A percentile compares a stretch with the other conserved stretches of the same genome.
Evolutionary conservation across 2,113 vertebrate genomes (phyloP).

Genomic region (Engystomops pustulosus): DNA sequence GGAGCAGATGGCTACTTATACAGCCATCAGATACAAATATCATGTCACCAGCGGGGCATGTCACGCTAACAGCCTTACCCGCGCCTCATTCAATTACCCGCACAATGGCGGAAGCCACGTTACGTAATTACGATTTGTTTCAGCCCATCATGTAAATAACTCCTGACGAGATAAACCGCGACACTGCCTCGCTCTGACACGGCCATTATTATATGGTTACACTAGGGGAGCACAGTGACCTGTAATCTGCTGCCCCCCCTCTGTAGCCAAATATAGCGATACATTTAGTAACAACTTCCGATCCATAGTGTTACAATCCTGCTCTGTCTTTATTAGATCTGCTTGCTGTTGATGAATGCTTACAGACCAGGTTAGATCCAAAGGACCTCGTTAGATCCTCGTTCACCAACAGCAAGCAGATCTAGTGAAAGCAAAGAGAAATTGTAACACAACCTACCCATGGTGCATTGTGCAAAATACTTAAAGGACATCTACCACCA

Average conservation of each 20-base stretch:
- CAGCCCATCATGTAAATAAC: slow-evolving; percentile 1
- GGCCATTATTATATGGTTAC: neutral
- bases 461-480: no score
- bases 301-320: no score
- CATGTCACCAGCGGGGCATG: neutral
- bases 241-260: neutral
- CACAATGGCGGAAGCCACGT: neutral
- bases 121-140: slow-evolving; percentile 7
- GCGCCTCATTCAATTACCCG: neutral
- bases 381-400: no score
- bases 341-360: no score
- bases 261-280: no score
- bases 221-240: neutral
- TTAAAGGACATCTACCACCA: no score
- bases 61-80: neutral
- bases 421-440: no score
- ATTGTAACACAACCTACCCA: no score
- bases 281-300: no score
- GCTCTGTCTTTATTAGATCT: no score
- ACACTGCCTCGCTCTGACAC: neutral
- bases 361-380: no score
- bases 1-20: slow-evolving; percentile 12
- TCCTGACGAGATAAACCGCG: neutral
- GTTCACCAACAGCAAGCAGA: no score
- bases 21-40: neutral